These are phyloP conservation scores for Aythya baeri DNA, from an alignment of 2,113 vertebrate species.

Conservation along the genomic window DNA sequence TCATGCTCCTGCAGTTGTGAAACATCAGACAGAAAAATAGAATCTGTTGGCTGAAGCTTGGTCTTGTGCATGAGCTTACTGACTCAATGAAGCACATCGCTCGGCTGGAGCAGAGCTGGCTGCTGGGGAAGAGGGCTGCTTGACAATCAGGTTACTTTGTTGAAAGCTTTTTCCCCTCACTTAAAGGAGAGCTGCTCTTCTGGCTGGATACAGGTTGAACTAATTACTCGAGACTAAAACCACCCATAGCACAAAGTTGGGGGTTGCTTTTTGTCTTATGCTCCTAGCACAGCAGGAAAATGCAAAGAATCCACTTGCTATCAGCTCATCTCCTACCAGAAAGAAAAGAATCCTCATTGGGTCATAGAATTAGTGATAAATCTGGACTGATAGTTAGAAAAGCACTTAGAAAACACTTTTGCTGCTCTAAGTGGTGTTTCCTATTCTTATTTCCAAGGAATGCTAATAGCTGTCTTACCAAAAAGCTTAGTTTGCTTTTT, in stretches of 20 bases:
- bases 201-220: not conserved
- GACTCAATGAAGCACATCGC: not conserved
- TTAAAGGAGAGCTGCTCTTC: not conserved
- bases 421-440: not conserved
- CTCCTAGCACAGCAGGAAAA: not conserved
- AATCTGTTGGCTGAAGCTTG: not conserved
- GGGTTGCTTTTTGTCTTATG: not conserved
- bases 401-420: not conserved
- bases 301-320: not conserved
- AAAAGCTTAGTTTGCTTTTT: not conserved
- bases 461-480: not conserved
- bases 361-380: not conserved
- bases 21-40: not conserved
- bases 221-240: not conserved
- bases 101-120: not conserved
- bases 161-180: not conserved
- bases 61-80: not conserved
- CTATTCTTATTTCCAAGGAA: not conserved
- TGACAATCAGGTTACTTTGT: not conserved
- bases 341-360: not conserved
- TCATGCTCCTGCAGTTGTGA: slow-evolving; percentile 16
- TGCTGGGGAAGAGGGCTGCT: not conserved
- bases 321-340: not conserved
- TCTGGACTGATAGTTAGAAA: not conserved
- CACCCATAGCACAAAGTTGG: not conserved